Evolutionary conservation across 2,888 invertebrate species (phyloP).

Genomic region (Vanessa cardui): DNA sequence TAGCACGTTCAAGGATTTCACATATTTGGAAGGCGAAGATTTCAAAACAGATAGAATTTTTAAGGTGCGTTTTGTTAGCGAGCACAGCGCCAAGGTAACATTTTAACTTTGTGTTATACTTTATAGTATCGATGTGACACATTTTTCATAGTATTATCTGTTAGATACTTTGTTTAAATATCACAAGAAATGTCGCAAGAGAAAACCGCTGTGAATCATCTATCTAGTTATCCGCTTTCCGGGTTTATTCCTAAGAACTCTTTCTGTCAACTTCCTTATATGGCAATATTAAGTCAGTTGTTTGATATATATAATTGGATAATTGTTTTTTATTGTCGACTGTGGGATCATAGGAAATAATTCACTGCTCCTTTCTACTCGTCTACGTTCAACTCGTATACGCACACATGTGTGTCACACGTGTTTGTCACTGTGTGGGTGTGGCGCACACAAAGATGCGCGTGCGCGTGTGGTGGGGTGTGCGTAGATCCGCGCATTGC

Average conservation of each 20-base stretch:
- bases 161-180: not conserved
- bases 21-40: conserved; percentile 80
- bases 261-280: conserved; percentile 37
- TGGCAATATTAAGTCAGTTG: conserved; percentile 29
- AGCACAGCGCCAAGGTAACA: conserved; percentile 51
- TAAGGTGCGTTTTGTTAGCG: conserved; percentile 69
- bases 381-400: conserved; percentile 50
- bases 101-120: conserved; percentile 48
- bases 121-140: conserved; percentile 24
- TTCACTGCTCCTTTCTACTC: conserved; percentile 73
- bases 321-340: conserved; percentile 38
- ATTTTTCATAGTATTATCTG: not conserved
- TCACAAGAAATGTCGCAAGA: conserved; percentile 13
- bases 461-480: conserved; percentile 59
- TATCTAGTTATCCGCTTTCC: conserved; percentile 43
- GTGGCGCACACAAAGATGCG: conserved; percentile 52
- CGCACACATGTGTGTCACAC: conserved; percentile 49
- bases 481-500: conserved; percentile 69
- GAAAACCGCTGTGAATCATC: conserved; percentile 38
- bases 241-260: conserved; percentile 36
- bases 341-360: conserved; percentile 64
- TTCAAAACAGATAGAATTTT: conserved; percentile 73
- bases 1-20: conserved; percentile 80
- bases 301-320: conserved; percentile 25
- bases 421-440: conserved; percentile 47